Percentiles rank a stretch among this genome's conserved stretches.
Conservation (phyloP, 2,797 vertebrate genomes). For the Melanotaenia pygmaea region DNA sequence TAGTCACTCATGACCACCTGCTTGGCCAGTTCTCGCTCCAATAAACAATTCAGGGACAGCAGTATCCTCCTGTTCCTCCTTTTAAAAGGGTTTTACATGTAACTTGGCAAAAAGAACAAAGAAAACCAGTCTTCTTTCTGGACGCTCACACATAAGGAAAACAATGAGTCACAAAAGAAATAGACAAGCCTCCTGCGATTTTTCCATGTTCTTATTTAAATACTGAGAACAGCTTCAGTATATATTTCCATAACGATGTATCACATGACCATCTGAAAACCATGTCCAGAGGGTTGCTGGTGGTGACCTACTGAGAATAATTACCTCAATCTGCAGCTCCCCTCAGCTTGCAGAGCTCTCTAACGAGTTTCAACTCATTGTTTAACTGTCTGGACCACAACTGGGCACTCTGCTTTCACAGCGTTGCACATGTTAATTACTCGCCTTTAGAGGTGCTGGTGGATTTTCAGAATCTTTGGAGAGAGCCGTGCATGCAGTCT, state of each 20-base stretch:
- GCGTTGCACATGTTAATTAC: slow-evolving; percentile 32
- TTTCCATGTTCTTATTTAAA: neutral
- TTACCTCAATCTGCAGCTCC: slow-evolving; percentile 23
- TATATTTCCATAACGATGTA: neutral
- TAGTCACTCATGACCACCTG: neutral
- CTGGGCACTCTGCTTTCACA: slow-evolving; percentile 13
- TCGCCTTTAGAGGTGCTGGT: neutral
- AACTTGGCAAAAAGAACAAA: neutral
- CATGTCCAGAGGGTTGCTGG: neutral
- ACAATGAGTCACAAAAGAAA: neutral
- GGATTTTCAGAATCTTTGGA: slow-evolving; percentile 22
- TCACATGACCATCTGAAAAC: neutral
- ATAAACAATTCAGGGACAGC: neutral
- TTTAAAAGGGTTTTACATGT: slow-evolving; percentile 19
- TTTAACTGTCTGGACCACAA: slow-evolving; percentile 23
- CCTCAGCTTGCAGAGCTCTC: slow-evolving; percentile 4
- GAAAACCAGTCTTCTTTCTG: neutral
- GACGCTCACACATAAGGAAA: neutral
- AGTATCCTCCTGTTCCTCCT: slow-evolving; percentile 2
- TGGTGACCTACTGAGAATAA: slow-evolving; percentile 18
- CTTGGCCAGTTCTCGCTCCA: slow-evolving; percentile 6
- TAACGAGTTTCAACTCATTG: slow-evolving; percentile 34
- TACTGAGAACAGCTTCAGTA: neutral
- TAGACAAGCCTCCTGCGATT: neutral
- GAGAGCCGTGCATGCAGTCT: neutral